These are phyloP conservation scores for Anastrepha ludens DNA, from an alignment of 1,140 invertebrate genomes.

Conservation along the genomic window DNA sequence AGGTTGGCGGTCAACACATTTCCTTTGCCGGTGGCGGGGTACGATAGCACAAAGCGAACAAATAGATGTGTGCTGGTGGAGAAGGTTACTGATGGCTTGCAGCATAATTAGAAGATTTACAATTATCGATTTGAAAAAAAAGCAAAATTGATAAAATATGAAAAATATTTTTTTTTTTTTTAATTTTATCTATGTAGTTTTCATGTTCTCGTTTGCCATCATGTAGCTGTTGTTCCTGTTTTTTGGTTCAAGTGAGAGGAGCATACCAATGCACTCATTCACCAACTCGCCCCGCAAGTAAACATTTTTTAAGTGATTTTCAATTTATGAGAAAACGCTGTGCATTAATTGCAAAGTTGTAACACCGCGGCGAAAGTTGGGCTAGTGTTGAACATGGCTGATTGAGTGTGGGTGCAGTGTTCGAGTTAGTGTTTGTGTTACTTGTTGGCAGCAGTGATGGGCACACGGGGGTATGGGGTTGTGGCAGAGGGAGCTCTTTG, in stretches of 20 bases:
- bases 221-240: background rate
- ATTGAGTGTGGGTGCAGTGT: background rate
- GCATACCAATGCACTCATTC: too few species aligned
- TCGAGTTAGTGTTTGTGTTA: background rate
- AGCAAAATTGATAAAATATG: background rate
- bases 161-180: background rate
- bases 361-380: background rate
- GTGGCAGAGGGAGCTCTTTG: too few species aligned
- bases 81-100: slow-evolving; percentile 55
- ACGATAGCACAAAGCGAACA: background rate
- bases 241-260: background rate
- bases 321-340: background rate
- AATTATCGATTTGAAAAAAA: slow-evolving; percentile 64
- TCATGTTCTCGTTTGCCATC: too few species aligned
- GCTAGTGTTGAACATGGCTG: background rate
- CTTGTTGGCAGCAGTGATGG: too few species aligned
- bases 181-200: background rate
- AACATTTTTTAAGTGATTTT: slow-evolving; percentile 22
- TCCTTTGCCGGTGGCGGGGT: background rate
- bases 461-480: too few species aligned
- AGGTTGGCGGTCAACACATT: too few species aligned
- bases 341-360: slow-evolving; percentile 17
- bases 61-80: background rate
- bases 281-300: background rate
- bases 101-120: slow-evolving; percentile 74